Conservation (phyloP, 2,888 invertebrate genomes). For the Epinotia bilunana region DNA sequence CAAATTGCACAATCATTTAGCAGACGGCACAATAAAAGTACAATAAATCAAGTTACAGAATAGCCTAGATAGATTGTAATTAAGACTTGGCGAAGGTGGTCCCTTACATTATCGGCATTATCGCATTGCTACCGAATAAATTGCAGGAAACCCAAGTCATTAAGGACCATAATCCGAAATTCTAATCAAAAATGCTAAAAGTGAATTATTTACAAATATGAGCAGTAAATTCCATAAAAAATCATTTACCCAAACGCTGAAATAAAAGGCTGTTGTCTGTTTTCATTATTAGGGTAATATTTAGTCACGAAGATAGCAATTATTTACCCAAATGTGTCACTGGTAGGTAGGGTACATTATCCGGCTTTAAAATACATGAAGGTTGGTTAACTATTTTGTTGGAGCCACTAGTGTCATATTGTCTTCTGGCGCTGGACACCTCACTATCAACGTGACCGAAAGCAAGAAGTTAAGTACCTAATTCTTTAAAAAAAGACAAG, state of each 20-base stretch:
- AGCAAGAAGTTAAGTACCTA: too few relatives aligned
- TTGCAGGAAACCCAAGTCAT: slow-evolving; percentile 10
- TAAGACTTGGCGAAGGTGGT: slow-evolving; percentile 10
- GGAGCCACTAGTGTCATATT: neutral
- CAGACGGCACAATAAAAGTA: neutral
- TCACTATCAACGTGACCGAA: too few relatives aligned
- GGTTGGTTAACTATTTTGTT: slow-evolving; percentile 6
- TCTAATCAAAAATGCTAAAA: slow-evolving; percentile 12
- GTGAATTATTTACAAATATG: neutral
- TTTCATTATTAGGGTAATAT: slow-evolving; percentile 8
- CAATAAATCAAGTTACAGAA: too few relatives aligned
- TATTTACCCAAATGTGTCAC: slow-evolving; percentile 6
- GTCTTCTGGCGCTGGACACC: too few relatives aligned
- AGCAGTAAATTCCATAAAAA: slow-evolving; percentile 11
- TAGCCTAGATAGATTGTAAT: neutral
- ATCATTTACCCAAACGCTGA: slow-evolving; percentile 8
- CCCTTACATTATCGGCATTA: slow-evolving; percentile 20
- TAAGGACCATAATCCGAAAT: slow-evolving; percentile 20
- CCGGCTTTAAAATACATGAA: slow-evolving; percentile 9
- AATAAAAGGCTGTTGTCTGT: slow-evolving; percentile 22
- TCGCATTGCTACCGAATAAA: slow-evolving; percentile 5
- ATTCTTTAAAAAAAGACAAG: too few relatives aligned
- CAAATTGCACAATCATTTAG: slow-evolving; percentile 1
- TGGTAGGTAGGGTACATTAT: slow-evolving; percentile 7
- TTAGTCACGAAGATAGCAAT: neutral